phyloP scores from a whole-genome alignment of 92 coral and sea anemone species.

The Muricea muricata region DNA sequence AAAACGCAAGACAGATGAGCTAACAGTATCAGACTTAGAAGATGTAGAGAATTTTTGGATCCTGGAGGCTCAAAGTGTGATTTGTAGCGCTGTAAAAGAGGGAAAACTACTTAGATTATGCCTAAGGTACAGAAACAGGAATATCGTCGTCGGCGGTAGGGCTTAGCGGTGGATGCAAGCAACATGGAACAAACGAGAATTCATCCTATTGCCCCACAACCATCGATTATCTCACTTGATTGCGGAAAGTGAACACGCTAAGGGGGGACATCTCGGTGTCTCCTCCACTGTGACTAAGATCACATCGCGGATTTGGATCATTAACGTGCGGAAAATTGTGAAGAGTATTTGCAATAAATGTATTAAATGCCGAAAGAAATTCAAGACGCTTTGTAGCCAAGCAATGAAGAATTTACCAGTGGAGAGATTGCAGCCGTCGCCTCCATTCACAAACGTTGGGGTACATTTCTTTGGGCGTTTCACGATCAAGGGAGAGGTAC shows the following conservation, averaged over 20 bases:
- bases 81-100: too few species aligned
- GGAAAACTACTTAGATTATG: too few species aligned
- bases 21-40: too few species aligned
- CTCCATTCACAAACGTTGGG: background rate
- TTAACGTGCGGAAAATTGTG: conserved; percentile 45
- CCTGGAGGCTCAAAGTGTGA: too few species aligned
- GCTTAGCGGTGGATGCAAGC: conserved; percentile 53
- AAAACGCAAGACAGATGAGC: too few species aligned
- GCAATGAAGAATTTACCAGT: conserved; percentile 35
- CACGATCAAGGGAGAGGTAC: conserved; percentile 13
- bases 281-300: conserved; percentile 24
- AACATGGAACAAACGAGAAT: too few species aligned
- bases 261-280: too few species aligned
- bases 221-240: too few species aligned
- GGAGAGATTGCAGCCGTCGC: conserved; percentile 43
- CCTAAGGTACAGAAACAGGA: conserved; percentile 19
- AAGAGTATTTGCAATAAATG: conserved; percentile 47
- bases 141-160: conserved; percentile 32
- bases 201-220: too few species aligned
- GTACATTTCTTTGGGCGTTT: conserved; percentile 35
- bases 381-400: conserved; percentile 22
- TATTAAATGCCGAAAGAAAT: conserved; percentile 31
- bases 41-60: too few species aligned
- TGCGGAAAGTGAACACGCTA: too few species aligned
- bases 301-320: conserved; percentile 55